These are phyloP conservation scores for Muscidifurax raptorellus DNA, from an alignment of 1,140 invertebrate species.

Conservation along the genomic window DNA sequence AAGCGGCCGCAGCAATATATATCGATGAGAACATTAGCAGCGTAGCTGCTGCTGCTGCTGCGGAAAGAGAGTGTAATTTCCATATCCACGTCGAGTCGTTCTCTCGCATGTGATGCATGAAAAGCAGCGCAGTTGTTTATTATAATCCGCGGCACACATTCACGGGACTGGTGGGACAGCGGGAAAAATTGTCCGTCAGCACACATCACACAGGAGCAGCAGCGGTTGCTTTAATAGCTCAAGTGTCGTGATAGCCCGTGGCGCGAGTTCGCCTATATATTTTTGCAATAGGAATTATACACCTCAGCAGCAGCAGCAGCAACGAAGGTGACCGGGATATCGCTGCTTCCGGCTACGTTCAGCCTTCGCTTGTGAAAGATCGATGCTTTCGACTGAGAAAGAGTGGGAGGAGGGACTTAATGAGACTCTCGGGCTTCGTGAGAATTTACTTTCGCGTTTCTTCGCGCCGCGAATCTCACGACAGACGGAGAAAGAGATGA, in stretches of 20 bases:
- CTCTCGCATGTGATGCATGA: not conserved
- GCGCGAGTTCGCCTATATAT: conserved; percentile 15
- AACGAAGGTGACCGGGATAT: conserved; percentile 57
- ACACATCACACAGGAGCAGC: conserved; percentile 2
- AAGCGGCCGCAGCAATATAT: not conserved
- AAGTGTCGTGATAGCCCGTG: conserved; percentile 46
- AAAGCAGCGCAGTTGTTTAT: conserved; percentile 25
- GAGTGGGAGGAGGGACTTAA: conserved; percentile 37
- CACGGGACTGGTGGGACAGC: too few relatives aligned
- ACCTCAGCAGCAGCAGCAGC: not conserved
- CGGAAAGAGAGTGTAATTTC: not conserved
- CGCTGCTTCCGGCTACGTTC: conserved; percentile 55
- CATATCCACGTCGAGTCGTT: not conserved
- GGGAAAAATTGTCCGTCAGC: not conserved
- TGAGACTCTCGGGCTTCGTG: conserved; percentile 47
- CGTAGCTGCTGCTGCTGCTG: too few relatives aligned
- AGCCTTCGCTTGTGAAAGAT: conserved; percentile 41
- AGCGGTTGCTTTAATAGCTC: conserved; percentile 29
- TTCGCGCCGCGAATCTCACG: conserved; percentile 48
- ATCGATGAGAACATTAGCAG: not conserved
- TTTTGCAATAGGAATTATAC: conserved; percentile 46
- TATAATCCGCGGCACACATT: not conserved
- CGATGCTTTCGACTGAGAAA: conserved; percentile 2
- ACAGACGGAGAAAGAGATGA: conserved; percentile 20
- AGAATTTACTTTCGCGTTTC: conserved; percentile 55